Conservation (phyloP, 2,113 vertebrate genomes). For the Stercorarius parasiticus region DNA sequence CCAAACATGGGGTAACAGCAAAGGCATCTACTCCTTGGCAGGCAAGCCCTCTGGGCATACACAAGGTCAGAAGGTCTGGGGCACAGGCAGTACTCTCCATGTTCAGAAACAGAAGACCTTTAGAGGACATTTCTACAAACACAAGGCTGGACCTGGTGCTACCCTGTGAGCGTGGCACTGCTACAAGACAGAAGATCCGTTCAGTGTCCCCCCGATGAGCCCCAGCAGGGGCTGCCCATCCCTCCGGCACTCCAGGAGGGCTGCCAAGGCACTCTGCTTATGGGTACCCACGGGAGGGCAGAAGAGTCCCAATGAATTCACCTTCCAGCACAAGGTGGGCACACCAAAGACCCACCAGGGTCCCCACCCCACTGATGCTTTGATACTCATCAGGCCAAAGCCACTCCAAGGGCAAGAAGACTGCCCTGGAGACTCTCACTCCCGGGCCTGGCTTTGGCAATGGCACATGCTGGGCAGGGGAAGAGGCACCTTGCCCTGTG, state of each 20-base stretch:
- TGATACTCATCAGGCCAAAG: background rate
- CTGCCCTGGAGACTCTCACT: background rate
- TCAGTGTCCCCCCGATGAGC: background rate
- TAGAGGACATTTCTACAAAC: background rate
- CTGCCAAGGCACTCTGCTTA: background rate
- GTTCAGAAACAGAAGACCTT: background rate
- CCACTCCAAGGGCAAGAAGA: background rate
- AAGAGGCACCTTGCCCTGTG: background rate
- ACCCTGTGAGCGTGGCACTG: accelerated
- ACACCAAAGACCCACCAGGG: background rate
- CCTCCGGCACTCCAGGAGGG: background rate
- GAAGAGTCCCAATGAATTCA: background rate
- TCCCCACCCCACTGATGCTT: background rate
- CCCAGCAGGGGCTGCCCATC: background rate
- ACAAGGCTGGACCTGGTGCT: background rate
- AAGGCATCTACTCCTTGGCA: background rate
- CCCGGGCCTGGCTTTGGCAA: background rate
- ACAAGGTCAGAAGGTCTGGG: background rate
- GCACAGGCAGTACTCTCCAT: background rate
- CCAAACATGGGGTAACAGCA: background rate
- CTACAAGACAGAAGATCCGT: background rate
- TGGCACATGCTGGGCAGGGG: accelerated
- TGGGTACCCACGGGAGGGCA: background rate
- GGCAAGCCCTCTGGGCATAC: background rate
- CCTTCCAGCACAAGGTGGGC: background rate